Conservation (phyloP, 2,113 vertebrate species). For the Nibea coibor region DNA sequence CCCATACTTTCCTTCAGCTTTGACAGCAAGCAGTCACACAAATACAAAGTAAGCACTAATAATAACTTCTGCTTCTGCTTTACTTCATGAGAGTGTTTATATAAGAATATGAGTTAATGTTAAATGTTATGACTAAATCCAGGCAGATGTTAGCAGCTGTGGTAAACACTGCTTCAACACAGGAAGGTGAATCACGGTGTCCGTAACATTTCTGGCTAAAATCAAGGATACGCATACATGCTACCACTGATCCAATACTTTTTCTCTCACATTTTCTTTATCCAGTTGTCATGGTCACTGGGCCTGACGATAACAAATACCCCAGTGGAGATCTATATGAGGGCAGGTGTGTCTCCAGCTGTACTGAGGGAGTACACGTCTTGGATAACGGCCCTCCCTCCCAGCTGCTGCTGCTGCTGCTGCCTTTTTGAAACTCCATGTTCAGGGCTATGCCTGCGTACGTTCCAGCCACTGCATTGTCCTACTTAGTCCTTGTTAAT, state of each 20-base stretch:
- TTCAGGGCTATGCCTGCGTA: slow-evolving; percentile 35
- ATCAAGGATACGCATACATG: background rate
- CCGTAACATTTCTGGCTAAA: background rate
- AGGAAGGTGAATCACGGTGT: background rate
- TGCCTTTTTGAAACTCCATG: slow-evolving; percentile 31
- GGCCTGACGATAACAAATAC: slow-evolving; percentile 18
- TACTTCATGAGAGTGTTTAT: background rate
- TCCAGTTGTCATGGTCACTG: slow-evolving; percentile 38
- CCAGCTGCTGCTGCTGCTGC: slow-evolving; percentile 16
- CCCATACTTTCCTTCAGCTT: background rate
- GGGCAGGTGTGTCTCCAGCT: slow-evolving; percentile 50
- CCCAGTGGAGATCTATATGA: slow-evolving; percentile 4
- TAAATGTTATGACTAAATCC: background rate
- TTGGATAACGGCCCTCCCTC: slow-evolving; percentile 39
- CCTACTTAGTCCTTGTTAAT: slow-evolving; percentile 35
- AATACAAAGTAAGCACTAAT: background rate
- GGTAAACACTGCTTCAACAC: background rate
- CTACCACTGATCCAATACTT: background rate
- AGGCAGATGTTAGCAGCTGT: background rate
- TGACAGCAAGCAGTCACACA: slow-evolving; percentile 2
- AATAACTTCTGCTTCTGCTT: background rate
- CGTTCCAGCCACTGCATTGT: slow-evolving; percentile 43
- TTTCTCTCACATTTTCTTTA: background rate
- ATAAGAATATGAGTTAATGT: background rate
- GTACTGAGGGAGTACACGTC: slow-evolving; percentile 27